Base-by-base conservation (phyloP, 2,797 vertebrate genomes). In the Pterois miles region DNA sequence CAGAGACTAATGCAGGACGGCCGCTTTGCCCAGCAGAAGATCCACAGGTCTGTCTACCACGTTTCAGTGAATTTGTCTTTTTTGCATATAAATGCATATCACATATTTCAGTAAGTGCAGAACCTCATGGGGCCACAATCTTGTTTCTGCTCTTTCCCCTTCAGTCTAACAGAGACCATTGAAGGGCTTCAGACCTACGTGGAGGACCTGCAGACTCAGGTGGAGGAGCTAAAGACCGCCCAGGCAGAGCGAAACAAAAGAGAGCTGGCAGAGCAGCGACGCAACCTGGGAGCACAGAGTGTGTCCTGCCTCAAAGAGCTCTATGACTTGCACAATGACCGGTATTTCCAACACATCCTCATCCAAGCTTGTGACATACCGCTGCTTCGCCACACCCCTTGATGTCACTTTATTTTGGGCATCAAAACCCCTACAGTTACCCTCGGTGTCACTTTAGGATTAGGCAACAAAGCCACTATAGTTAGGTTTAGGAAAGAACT, bases 231-330 rank as follows among this genome's bases (percentile, higher is more conserved):
- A 63, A 97, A 96, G 56, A 86, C 90, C 1, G 88, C 94, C 14
- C 94, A 94, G 75, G 86, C 46, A 1, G 92, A 95, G 85, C 93
- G 80, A 5, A 82, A 82, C 75, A 96, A 72, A 74, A 93, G 92
- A 11, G 96, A 96, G 36, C 88, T 86, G 31, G 84, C 83, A 27
- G 96, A 96, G 71, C 95, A 95, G 73, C 95, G 93, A 20, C 94
- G 93, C 54, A 92, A 86, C 22, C 91, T 96, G 1, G 92, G 95
- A 1, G 93, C 96, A 2, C 97, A 97, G 75, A 98, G 96, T 3
- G 94, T 98, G 80, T 95, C 97, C 0, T 97, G 97, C 65, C 91
- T 98, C 82, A 98, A 97, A 86, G 98, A 99, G 91, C 93, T 99
- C 0, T 97, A 98, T 10, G 96, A 99, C 86, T 91, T 97, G 66